Conservation (phyloP, 2,797 vertebrate genomes). For the Chlorospingus flavigularis region DNA sequence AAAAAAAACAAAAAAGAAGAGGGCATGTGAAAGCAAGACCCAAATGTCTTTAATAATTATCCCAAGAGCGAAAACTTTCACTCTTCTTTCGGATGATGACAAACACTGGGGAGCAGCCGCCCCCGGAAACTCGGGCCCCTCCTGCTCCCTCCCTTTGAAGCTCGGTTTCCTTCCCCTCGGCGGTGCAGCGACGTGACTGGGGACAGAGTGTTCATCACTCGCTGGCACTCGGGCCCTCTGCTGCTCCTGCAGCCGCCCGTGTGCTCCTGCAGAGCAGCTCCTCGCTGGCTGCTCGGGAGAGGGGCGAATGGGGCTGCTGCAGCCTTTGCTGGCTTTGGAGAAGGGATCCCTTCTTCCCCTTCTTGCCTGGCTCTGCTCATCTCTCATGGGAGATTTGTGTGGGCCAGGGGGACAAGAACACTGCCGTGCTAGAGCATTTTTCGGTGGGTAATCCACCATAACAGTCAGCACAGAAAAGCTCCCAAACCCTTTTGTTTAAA, state of each 20-base stretch:
- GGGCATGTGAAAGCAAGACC: conserved; percentile 33
- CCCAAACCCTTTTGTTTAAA: background rate
- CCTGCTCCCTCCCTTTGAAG: conserved; percentile 11
- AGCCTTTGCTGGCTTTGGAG: background rate
- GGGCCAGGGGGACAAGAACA: fast-evolving
- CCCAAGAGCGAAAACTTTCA: conserved; percentile 9
- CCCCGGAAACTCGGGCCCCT: background rate
- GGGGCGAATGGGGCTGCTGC: fast-evolving
- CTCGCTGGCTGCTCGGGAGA: background rate
- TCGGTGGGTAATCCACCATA: too few relatives aligned
- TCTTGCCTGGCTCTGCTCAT: background rate
- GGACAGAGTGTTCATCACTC: background rate
- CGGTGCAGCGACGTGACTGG: background rate
- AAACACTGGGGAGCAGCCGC: background rate
- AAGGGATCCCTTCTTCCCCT: background rate
- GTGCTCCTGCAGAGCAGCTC: background rate
- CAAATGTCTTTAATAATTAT: background rate
- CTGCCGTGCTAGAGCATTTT: background rate
- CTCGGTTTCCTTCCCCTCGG: background rate
- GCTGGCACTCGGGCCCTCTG: background rate
- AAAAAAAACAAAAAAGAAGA: background rate
- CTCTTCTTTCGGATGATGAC: background rate
- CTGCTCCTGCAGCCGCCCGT: fast-evolving
- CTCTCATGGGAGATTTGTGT: fast-evolving
- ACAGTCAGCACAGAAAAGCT: background rate